Base-by-base conservation (phyloP, 2,888 invertebrate species). In the Daptonema setosum region DNA sequence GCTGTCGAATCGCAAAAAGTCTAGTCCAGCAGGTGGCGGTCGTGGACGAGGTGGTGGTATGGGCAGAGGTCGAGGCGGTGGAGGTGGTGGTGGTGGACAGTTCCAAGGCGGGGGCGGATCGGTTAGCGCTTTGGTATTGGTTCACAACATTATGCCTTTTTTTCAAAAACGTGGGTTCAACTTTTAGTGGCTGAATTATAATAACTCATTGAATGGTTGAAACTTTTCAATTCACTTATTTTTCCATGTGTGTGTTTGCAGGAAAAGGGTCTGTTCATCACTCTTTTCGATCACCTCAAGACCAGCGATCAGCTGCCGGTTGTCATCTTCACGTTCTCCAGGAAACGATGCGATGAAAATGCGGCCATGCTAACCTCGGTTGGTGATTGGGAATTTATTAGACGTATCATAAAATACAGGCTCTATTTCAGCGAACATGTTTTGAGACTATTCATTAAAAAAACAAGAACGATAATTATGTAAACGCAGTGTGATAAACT, bases 291-390 rank as follows among this genome's bases (percentile, higher is more conserved):
- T 63, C 84, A 87, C 73, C 77, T 97, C 55, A 79, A 80, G 64
- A 79, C 80, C 59, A 78, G 81, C 59, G 82, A 90, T 64, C 81
- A 87, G 68, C 75, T 97, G 56, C 97, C 97, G 0, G 85, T 87
- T 0, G 90, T 97, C 0, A 83, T 85, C 0, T 97, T 97, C 69
- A 87, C 87, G 0, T 79, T 97, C 62, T 93, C 93, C 0, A 77
- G 87, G 61, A 83, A 73, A 61, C 79, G 83, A 70, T 88, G 83
- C 69, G 81, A 85, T 66, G 75, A 75, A 54, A 81, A 80, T 64
- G 80, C 82, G 66, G 75, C 63, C 75, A 80, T 73, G 76, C 53
- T 53, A 22, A 53, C 22, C 25, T 50, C 50, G 25, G 50, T 50
- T 50, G 11, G 50, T 5, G 50, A 14, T 41, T 41, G 11, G 11